These are phyloP conservation scores for Brachymystax lenok DNA, from an alignment of 2,797 vertebrate species.

Conservation along the genomic window DNA sequence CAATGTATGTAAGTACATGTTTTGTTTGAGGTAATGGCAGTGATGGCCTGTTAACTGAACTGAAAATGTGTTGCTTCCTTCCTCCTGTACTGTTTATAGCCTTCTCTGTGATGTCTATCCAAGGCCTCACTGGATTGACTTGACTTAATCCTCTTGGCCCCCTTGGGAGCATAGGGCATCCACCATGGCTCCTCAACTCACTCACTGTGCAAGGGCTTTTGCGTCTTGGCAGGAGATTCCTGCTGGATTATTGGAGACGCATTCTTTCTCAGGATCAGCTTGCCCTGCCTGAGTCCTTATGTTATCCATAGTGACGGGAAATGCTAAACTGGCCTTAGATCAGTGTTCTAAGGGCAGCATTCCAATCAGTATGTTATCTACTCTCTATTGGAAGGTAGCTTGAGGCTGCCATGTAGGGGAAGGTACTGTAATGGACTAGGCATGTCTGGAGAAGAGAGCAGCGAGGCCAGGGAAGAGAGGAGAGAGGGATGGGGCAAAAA, in stretches of 20 bases:
- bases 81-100: neutral
- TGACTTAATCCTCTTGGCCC: neutral
- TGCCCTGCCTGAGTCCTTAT: too few species aligned
- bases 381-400: neutral
- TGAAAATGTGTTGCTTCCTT: neutral
- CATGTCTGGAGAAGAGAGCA: neutral
- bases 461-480: neutral
- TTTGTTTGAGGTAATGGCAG: neutral
- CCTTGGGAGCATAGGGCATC: neutral
- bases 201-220: neutral
- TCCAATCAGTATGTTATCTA: neutral
- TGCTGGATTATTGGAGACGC: neutral
- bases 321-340: too few species aligned
- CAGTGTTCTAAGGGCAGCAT: neutral
- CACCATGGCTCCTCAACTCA: neutral
- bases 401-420: neutral
- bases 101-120: too few species aligned
- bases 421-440: neutral
- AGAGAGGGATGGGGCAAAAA: neutral
- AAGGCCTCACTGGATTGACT: neutral
- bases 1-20: neutral
- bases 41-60: neutral
- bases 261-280: too few species aligned
- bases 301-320: too few species aligned
- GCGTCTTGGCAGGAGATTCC: neutral